Percentiles rank a stretch among this genome's conserved stretches.
Conservation (phyloP, 1,140 invertebrate genomes). For the Galleria mellonella region DNA sequence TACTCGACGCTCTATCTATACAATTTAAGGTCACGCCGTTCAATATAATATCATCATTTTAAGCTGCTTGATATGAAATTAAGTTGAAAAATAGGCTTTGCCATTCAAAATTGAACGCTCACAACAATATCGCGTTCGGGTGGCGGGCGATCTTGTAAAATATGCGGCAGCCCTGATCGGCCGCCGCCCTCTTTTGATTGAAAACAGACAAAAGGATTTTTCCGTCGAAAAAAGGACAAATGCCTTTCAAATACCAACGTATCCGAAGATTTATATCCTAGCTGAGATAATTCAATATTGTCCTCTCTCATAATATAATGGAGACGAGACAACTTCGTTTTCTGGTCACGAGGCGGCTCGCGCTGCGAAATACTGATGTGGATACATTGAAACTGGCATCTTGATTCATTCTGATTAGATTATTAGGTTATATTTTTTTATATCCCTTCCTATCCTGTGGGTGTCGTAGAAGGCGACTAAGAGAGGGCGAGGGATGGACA, state of each 20-base stretch:
- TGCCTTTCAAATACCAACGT: constrained; percentile 34
- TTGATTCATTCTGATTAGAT: background rate
- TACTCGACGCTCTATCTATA: too few relatives aligned
- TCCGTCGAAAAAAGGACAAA: constrained; percentile 41
- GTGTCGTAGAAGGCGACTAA: too few relatives aligned
- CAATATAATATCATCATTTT: too few relatives aligned
- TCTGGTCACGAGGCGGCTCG: constrained; percentile 21
- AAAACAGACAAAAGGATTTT: constrained; percentile 52
- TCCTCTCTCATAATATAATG: constrained; percentile 29
- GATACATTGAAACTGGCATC: background rate
- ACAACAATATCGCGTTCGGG: background rate
- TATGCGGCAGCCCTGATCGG: constrained; percentile 18
- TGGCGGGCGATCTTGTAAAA: constrained; percentile 6
- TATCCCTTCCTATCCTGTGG: too few relatives aligned
- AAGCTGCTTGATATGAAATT: too few relatives aligned
- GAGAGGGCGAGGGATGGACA: too few relatives aligned
- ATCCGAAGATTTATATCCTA: constrained; percentile 33
- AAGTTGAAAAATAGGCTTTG: too few relatives aligned
- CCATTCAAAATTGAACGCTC: background rate
- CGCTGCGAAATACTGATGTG: constrained; percentile 2
- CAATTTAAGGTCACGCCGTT: too few relatives aligned
- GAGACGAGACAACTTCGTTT: constrained; percentile 29
- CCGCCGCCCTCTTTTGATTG: constrained; percentile 36
- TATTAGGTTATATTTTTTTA: too few relatives aligned
- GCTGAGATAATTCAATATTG: constrained; percentile 42